These are phyloP conservation scores for Pseudopodoces humilis DNA, from an alignment of 2,113 vertebrate genomes.

Conservation along the genomic window DNA sequence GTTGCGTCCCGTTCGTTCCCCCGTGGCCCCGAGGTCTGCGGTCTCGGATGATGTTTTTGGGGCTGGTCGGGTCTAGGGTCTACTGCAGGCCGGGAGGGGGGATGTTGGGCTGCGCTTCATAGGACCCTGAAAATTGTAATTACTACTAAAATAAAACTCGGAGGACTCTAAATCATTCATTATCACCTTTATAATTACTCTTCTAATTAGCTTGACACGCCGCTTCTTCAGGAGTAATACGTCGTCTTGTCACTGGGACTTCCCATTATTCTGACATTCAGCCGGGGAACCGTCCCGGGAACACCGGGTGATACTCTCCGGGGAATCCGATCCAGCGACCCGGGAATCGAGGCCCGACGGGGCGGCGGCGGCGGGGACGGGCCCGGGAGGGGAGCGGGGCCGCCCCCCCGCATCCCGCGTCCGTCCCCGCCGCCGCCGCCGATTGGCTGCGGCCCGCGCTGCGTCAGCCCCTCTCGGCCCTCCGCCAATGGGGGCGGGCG, in stretches of 20 bases:
- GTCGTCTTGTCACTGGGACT: slow-evolving; percentile 78
- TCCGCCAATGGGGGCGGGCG: slow-evolving; percentile 80
- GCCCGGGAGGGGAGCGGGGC: neutral
- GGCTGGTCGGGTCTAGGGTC: neutral
- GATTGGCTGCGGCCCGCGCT: slow-evolving; percentile 81
- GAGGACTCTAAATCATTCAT: slow-evolving; percentile 87
- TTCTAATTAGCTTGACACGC: slow-evolving; percentile 89
- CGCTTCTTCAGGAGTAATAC: slow-evolving; percentile 83
- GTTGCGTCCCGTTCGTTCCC: neutral
- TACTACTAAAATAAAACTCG: slow-evolving; percentile 74
- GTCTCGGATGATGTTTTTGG: rapidly evolving
- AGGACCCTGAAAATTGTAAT: slow-evolving; percentile 64
- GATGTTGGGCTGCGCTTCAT: neutral
- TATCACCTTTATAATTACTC: slow-evolving; percentile 91
- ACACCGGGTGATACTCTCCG: slow-evolving; percentile 50
- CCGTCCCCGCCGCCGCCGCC: neutral
- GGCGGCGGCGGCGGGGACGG: neutral
- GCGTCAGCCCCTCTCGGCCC: slow-evolving; percentile 68
- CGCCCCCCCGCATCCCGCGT: neutral
- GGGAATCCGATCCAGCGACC: neutral
- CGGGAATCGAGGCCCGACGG: neutral
- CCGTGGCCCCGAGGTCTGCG: neutral
- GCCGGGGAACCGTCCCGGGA: slow-evolving; percentile 62
- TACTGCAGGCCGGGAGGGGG: neutral
- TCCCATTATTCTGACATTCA: slow-evolving; percentile 77